A percentile compares a stretch with the other conserved stretches of the same genome.
Evolutionary conservation across 2,113 vertebrate species (phyloP).

Genomic region (Engystomops pustulosus): DNA sequence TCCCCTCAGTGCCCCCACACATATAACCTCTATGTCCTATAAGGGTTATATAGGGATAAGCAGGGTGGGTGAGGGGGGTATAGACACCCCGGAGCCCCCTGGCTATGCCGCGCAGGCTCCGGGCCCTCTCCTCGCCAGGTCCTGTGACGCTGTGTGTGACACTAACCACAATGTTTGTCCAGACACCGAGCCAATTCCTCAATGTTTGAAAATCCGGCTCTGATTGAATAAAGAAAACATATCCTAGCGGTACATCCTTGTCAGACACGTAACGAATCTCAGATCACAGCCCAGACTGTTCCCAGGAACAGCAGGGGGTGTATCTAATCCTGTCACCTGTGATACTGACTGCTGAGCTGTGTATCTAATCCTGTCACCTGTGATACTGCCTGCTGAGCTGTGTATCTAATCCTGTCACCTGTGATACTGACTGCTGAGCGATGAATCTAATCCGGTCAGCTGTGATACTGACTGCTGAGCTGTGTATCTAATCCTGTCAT

Average conservation of each 20-base stretch:
- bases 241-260: conserved; percentile 2
- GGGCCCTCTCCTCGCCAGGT: not conserved
- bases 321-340: not conserved
- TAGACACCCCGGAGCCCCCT: too few species aligned
- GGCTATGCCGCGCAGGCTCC: not conserved
- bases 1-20: too few species aligned
- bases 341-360: not conserved
- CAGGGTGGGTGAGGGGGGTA: too few species aligned
- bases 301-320: not conserved
- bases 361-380: not conserved
- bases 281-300: not conserved
- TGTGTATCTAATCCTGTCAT: not conserved
- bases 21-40: too few species aligned
- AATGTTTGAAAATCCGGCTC: conserved; percentile 44
- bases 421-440: not conserved
- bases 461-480: not conserved
- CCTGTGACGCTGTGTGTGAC: conserved; percentile 40
- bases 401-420: not conserved
- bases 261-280: not conserved
- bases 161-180: conserved; percentile 44
- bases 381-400: not conserved
- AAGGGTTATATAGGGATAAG: too few species aligned
- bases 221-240: conserved; percentile 49
- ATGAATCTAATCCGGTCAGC: not conserved
- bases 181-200: conserved; percentile 20